Evolutionary conservation across 2,888 invertebrate genomes (phyloP), one percentile per base, ranked within the genome.

Genomic region (Rhamphomyia laevipes): DNA sequence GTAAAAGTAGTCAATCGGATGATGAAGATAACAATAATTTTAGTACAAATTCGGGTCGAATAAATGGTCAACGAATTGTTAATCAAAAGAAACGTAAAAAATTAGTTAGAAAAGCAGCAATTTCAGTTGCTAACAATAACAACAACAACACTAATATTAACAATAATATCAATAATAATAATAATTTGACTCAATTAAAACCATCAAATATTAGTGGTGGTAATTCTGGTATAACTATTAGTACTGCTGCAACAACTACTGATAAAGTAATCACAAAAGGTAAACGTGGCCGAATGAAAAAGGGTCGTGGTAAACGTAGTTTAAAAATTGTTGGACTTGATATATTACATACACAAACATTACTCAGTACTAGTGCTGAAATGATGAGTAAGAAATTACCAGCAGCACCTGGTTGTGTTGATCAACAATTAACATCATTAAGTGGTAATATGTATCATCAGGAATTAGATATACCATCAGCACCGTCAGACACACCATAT

Each of bases 371-470:
- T 16, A 82, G 86, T 18, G 81, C 82, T 46, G 86, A 86, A 64
- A 76, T 77, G 44, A 73, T 75, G 59, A 80, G 82, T 10, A 82
- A 82, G 63, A 83, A 82, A 66, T 75, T 85, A 55, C 88, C 88
- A 37, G 88, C 91, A 30, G 91, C 91, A 43, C 91, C 90, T 11
- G 93, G 93, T 47, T 90, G 90, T 66, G 87, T 93, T 51, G 92
- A 90, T 69, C 91, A 92, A 66, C 89, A 91, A 58, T 73, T 93
- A 51, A 88, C 90, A 4, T 82, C 86, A 42, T 73, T 91, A 47
- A 82, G 86, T 40, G 76, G 81, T 48, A 75, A 76, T 60, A 74
- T 81, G 63, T 77, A 85, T 53, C 91, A 92, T 67, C 80, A 83
- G 48, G 91, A 91, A 72, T 73, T 91, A 58, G 84, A 86, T 59